Conservation (phyloP, 2,888 invertebrate species). For the Neoaliturus tenellus region DNA sequence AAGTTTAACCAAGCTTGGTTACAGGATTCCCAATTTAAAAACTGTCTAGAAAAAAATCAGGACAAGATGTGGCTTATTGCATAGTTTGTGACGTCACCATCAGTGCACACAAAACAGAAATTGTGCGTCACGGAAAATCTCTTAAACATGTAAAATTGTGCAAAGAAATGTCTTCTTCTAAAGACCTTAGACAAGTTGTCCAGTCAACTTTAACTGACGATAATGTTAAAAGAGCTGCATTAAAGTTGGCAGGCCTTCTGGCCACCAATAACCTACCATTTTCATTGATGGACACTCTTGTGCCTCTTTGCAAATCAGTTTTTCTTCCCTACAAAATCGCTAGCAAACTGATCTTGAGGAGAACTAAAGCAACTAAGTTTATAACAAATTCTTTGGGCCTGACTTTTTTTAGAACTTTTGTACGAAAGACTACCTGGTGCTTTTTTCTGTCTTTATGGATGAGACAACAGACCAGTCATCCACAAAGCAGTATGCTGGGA, state of each 20-base stretch:
- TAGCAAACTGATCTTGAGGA: neutral
- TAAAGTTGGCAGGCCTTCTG: conserved; percentile 15
- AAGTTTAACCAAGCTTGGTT: no score
- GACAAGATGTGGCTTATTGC: neutral
- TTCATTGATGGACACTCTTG: conserved; percentile 13
- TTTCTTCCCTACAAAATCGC: conserved; percentile 16
- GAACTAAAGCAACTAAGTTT: neutral
- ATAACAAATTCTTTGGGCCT: conserved; percentile 3
- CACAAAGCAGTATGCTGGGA: conserved; percentile 27
- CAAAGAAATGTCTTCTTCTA: neutral
- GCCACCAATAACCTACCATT: conserved; percentile 3
- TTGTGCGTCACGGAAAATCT: neutral
- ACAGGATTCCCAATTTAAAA: no score
- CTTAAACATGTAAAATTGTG: neutral
- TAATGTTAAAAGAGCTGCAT: neutral
- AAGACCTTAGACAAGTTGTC: neutral
- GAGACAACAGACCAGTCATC: conserved; percentile 20
- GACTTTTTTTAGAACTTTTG: conserved; percentile 2
- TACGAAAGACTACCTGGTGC: neutral
- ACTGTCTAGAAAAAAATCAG: neutral
- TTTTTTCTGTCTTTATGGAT: conserved; percentile 40
- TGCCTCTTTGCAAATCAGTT: neutral
- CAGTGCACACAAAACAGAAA: neutral
- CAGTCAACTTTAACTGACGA: conserved; percentile 5
- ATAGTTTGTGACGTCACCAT: neutral